Base-by-base conservation (phyloP, 2,888 invertebrate species). In the Heteromyza rotundicornis region DNA sequence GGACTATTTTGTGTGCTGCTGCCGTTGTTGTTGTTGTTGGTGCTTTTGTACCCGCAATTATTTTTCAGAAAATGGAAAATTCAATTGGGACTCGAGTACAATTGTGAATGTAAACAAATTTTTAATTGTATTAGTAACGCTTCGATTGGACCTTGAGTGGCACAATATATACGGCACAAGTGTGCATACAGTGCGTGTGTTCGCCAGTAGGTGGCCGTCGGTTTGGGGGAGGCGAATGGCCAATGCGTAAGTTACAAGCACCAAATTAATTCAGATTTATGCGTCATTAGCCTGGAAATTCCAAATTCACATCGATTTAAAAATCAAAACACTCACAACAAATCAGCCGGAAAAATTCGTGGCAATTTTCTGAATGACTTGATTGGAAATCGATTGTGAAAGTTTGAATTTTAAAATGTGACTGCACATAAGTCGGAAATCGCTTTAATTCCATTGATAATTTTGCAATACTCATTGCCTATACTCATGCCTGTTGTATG, bases 51-150 rank as follows among this genome's bases (percentile, higher is more conserved):
- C 27, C 7, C 27, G 5, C 27, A 10, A n/a, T 47, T 47, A 5
- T 47, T 47, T 47, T 14, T 2, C 47, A 19, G 17, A 47, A 47
- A 19, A 47, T 47, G 47, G 20, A 19, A 47, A 47, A 47, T 47
- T 17, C 47, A 47, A 19, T 47, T 47, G 8, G 17, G 47, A 19
- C 47, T 47, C 20, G 47, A 47, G 47, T 47, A 47, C 47, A 47
- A 47, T 47, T 19, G 20, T 19, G 19, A 19, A 47, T 20, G 20
- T 20, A 47, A 47, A 47, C 47, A 47, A 47, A 19, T 19, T 47
- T n/a, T 47, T 47, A 47, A 47, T 47, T 47, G 47, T 47, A 47
- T 47, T 47, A 47, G 20, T 47, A 47, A 47, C 19, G 47, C 47
- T 47, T 47, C 47, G 47, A 47, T 47, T 19, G 47, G 47, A 14